Evolutionary conservation across 2,797 vertebrate species (phyloP).

Genomic region (Catharus ustulatus): DNA sequence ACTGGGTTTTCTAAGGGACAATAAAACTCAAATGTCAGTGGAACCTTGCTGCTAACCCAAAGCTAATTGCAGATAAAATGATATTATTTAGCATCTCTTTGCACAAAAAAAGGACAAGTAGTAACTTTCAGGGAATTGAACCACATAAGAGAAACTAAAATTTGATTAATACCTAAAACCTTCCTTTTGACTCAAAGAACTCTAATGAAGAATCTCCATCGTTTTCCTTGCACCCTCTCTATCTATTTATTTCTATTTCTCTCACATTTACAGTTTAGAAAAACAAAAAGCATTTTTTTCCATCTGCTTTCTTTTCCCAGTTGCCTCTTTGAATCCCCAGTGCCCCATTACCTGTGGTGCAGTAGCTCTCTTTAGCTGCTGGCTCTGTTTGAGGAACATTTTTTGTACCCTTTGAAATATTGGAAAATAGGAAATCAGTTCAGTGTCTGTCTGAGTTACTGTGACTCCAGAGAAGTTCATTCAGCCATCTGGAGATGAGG

Average conservation of each 20-base stretch:
- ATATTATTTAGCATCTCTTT: not conserved
- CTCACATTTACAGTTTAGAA: not conserved
- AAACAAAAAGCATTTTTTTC: not conserved
- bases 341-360: not conserved
- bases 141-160: not conserved
- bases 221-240: not conserved
- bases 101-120: accelerated
- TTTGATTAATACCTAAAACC: not conserved
- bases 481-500: not conserved
- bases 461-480: not conserved
- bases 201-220: not conserved
- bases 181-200: not conserved
- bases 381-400: not conserved
- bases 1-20: not conserved
- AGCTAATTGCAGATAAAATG: not conserved
- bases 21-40: not conserved
- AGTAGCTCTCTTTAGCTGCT: not conserved
- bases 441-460: not conserved
- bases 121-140: not conserved
- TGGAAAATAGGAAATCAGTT: not conserved
- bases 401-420: not conserved
- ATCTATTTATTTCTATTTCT: not conserved
- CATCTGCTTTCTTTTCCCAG: not conserved
- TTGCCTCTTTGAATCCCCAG: not conserved
- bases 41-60: not conserved